These are phyloP conservation scores for Neotoxoptera formosana DNA, from an alignment of 1,140 invertebrate species.

Conservation along the genomic window DNA sequence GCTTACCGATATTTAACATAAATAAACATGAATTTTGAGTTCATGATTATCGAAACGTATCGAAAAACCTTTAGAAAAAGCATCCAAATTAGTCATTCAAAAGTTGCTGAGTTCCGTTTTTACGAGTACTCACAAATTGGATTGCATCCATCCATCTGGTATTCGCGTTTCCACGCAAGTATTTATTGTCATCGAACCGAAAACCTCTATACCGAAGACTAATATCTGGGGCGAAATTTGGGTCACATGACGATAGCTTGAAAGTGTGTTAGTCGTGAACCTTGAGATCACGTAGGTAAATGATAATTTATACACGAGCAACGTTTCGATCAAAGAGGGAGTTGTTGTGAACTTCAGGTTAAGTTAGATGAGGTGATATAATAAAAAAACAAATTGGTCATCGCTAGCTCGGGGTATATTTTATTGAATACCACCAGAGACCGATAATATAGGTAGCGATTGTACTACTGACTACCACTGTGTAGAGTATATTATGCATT, in stretches of 20 bases:
- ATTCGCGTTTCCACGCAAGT: not conserved
- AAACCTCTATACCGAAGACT: not conserved
- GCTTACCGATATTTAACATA: not conserved
- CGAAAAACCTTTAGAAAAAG: not conserved
- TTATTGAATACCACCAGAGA: not conserved
- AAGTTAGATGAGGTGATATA: not conserved
- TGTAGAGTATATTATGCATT: not conserved
- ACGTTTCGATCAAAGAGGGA: not conserved
- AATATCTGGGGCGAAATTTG: too few species aligned
- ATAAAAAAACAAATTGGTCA: slow-evolving; percentile 11
- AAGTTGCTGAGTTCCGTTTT: not conserved
- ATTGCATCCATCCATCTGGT: not conserved
- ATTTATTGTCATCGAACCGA: not conserved
- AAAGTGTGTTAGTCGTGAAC: not conserved
- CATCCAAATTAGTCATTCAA: not conserved
- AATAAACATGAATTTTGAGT: not conserved
- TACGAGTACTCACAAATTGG: not conserved
- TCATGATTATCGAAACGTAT: not conserved
- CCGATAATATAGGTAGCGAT: not conserved
- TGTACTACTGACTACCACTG: not conserved
- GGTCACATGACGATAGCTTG: not conserved
- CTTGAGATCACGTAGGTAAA: not conserved
- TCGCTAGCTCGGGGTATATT: not conserved
- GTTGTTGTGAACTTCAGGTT: not conserved
- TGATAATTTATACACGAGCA: not conserved